These are phyloP conservation scores for Potamarius usumacintae DNA, from an alignment of 2,113 vertebrate species.

Conservation along the genomic window DNA sequence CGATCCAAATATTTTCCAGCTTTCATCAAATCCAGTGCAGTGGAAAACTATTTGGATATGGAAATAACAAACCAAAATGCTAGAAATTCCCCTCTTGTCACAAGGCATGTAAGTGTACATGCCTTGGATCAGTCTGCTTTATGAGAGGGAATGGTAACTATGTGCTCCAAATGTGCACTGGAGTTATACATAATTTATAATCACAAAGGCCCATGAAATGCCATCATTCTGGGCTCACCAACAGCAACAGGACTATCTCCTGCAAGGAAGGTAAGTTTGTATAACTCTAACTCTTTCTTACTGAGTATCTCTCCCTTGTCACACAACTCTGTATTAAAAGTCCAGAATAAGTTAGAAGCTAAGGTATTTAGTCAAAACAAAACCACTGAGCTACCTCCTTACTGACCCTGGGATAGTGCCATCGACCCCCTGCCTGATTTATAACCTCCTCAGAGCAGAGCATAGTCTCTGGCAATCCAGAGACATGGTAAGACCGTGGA, in stretches of 20 bases:
- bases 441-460: neutral
- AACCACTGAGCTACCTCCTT: neutral
- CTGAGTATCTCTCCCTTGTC: neutral
- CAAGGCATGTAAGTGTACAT: neutral
- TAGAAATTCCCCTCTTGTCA: neutral
- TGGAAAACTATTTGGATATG: neutral
- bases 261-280: neutral
- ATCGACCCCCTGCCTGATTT: neutral
- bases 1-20: neutral
- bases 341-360: neutral
- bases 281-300: neutral
- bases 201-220: neutral
- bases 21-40: neutral
- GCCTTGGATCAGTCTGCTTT: neutral
- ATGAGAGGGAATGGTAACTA: neutral
- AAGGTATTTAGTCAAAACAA: neutral
- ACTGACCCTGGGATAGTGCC: neutral
- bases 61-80: neutral
- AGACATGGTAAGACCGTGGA: neutral
- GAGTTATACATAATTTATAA: neutral
- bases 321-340: neutral
- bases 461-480: neutral
- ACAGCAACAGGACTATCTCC: neutral
- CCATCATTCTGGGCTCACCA: neutral
- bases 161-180: neutral